These are phyloP conservation scores for Myoxocephalus aenaeus DNA, from an alignment of 2,797 vertebrate genomes.

Conservation along the genomic window DNA sequence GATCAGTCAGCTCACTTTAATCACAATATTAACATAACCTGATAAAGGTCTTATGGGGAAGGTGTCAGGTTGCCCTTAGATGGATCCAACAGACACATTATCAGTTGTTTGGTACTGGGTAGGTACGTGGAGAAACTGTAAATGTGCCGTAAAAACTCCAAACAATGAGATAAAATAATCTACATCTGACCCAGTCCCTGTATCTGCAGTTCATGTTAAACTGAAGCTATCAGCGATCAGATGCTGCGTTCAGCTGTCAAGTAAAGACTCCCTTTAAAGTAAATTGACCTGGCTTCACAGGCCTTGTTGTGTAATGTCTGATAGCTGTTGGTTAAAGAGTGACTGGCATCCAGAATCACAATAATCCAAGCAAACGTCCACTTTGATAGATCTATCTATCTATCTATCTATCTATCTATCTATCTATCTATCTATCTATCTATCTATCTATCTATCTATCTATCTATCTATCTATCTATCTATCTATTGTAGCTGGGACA, in stretches of 20 bases:
- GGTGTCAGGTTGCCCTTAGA: neutral
- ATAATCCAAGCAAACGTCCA: neutral
- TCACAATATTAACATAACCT: neutral
- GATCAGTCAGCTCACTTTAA: conserved; percentile 18
- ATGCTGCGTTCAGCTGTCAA: conserved; percentile 48
- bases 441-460: too few species aligned
- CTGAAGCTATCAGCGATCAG: conserved; percentile 34
- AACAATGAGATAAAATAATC: neutral
- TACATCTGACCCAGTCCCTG: conserved; percentile 7
- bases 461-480: too few species aligned
- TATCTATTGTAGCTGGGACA: neutral
- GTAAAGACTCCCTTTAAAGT: conserved; percentile 30
- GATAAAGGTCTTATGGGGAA: neutral
- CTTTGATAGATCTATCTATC: neutral
- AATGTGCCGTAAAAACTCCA: neutral
- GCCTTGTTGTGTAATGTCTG: conserved; percentile 9
- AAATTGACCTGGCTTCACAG: conserved; percentile 15
- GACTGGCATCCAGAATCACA: conserved; percentile 1
- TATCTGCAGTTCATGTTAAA: conserved; percentile 10
- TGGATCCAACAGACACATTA: neutral
- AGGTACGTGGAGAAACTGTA: neutral
- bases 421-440: too few species aligned
- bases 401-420: too few species aligned
- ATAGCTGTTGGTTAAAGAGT: neutral
- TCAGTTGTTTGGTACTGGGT: neutral